Evolutionary conservation across 2,888 invertebrate species (phyloP).

Genomic region (Plebejus anna): DNA sequence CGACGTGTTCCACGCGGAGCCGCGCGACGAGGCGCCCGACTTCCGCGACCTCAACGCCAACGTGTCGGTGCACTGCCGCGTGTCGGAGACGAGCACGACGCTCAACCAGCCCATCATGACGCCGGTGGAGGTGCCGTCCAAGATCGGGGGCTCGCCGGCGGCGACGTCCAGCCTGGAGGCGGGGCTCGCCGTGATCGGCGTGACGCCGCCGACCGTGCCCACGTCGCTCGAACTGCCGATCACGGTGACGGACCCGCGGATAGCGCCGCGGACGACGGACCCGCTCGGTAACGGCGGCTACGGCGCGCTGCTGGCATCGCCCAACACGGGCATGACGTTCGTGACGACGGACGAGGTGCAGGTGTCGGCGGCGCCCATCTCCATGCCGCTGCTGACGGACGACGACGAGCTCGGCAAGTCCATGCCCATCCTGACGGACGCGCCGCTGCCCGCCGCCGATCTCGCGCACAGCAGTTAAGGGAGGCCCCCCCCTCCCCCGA

Average conservation of each 20-base stretch:
- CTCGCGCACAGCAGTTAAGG: slow-evolving; percentile 56
- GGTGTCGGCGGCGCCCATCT: slow-evolving; percentile 61
- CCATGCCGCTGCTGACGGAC: slow-evolving; percentile 81
- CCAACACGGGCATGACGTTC: slow-evolving; percentile 61
- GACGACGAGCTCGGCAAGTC: slow-evolving; percentile 59
- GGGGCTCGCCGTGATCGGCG: slow-evolving; percentile 80
- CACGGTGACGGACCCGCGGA: slow-evolving; percentile 87
- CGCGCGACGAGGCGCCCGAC: slow-evolving; percentile 79
- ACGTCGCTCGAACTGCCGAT: slow-evolving; percentile 87
- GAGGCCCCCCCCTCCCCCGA: slow-evolving; percentile 28
- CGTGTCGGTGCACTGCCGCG: slow-evolving; percentile 79
- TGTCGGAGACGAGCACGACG: slow-evolving; percentile 87
- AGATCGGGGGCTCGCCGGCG: slow-evolving; percentile 54
- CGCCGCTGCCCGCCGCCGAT: slow-evolving; percentile 61
- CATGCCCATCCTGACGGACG: slow-evolving; percentile 70
- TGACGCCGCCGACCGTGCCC: slow-evolving; percentile 79
- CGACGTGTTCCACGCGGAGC: slow-evolving; percentile 83
- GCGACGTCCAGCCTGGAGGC: slow-evolving; percentile 70
- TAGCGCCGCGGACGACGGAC: slow-evolving; percentile 77
- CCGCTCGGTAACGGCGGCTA: slow-evolving; percentile 58
- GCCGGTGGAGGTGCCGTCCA: slow-evolving; percentile 85
- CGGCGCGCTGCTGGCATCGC: slow-evolving; percentile 52
- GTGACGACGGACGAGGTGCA: slow-evolving; percentile 56
- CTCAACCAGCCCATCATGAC: slow-evolving; percentile 91
- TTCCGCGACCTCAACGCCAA: slow-evolving; percentile 80